Base-by-base conservation (phyloP, 2,797 vertebrate species). In the Octomys mimax region DNA sequence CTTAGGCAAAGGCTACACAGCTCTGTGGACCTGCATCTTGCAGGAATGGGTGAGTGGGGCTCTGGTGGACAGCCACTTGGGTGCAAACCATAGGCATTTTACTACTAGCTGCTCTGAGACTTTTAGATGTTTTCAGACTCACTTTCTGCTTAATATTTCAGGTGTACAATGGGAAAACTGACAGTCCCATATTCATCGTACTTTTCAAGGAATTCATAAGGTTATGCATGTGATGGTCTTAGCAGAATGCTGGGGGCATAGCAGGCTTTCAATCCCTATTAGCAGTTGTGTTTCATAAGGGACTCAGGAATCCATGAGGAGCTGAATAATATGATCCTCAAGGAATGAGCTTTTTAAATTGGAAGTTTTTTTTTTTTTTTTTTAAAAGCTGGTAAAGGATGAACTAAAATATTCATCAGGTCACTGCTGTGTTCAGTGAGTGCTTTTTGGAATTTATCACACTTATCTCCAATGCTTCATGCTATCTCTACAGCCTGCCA, bases 191-290 rank as follows among this genome's bases (percentile, higher is more conserved):
- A 52, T 57, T 94, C 33, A 84, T 6, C 46, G 66, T 31, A 62
- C 66, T 94, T 89, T 85, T 6, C 66, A 46, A 96, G 24, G 36
- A 93, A 81, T 73, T 70, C 92, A 36, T 75, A 71, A 85, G 19
- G 52, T 39, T 57, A 18, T 84, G 6, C 9, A 42, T 33, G 26
- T 6, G 18, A 66, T 8, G 46, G 21, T 28, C n/a, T 92, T 59
- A 62, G 79, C 6, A 85, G 31, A n/a, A 46, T n/a, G 24, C 12
- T 39, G 77, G 82, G 28, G 31, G 8, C 7, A 21, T 33, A 75
- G 19, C 3, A 1, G 88, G 18, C 31, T 39, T 36, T 82, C 24
- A 62, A 0, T n/a, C n/a, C 33, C 31, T 49, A 68, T 61, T 6
- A 59, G 70, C 36, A 73, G 54, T 22, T 77, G 28, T 1, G 2